Evolutionary conservation across 2,113 vertebrate genomes (phyloP), one percentile per base, ranked within the genome.

Genomic region (Cephalopholis sonnerati): DNA sequence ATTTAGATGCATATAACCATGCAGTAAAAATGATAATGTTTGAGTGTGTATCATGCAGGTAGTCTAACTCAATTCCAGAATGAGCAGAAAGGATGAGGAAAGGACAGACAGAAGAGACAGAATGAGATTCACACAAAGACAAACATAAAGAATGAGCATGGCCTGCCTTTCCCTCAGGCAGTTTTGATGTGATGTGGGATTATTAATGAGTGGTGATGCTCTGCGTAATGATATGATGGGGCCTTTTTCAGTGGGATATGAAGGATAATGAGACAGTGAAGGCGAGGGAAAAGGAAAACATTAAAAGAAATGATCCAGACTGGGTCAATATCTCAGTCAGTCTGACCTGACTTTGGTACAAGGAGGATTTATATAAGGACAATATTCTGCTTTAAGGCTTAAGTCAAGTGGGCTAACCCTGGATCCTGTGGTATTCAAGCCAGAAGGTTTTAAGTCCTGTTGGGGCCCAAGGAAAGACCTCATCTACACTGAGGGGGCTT

Each of bases 131-230:
- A 77, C 51, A 82, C 44, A 87, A 22, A 91, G 63, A 93, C 83
- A 93, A 54, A 90, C 77, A 93, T 12, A 82, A 0, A 93, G 53
- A 82, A 78, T 91, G 83, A 95, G 93, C 92, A 94, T 94, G 94
- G 94, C 95, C 95, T 95, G 95, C 95, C 93, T 88, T 93, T 94
- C 93, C 93, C 68, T 92, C 90, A 81, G 93, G 92, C 93, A 91
- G 91, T 82, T 39, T 91, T 63, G 64, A 88, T 81, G 74, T 81
- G 87, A 71, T 57, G 78, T 0, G 81, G 80, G 79, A 63, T 62
- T 68, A 72, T 86, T 68, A 79, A 81, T 78, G 22, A 74, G 41
- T 57, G 69, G 57, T 77, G 68, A 79, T 46, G 46, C 46, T 78
- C 24, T 51, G 68, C 44, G 82, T 18, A 1, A 36, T 81, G 86